phyloP scores from a whole-genome alignment of 1,140 invertebrate species.

The Liolophura sinensis region DNA sequence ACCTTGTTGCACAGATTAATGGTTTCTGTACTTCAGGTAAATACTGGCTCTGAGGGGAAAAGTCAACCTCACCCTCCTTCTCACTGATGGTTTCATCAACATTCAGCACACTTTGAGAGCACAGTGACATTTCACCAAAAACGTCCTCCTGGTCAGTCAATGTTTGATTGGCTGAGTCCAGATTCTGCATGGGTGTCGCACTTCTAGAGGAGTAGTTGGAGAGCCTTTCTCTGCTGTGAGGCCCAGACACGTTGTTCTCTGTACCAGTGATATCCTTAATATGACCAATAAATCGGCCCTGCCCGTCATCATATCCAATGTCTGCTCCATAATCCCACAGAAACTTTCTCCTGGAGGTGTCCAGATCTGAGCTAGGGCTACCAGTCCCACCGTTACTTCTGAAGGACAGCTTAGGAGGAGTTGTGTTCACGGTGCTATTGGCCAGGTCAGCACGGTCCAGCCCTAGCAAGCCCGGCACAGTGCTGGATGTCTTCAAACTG shows the following conservation, averaged over 20 bases:
- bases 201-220: not conserved
- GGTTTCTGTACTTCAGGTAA: slow-evolving; percentile 17
- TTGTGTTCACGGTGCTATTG: too few species aligned
- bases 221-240: slow-evolving; percentile 5
- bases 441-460: not conserved
- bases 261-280: slow-evolving; percentile 32
- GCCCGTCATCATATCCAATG: slow-evolving; percentile 31
- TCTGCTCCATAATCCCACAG: slow-evolving; percentile 46
- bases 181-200: not conserved
- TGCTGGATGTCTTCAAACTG: slow-evolving; percentile 5
- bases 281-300: slow-evolving; percentile 15
- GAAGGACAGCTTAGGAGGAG: too few species aligned
- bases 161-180: not conserved
- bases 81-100: slow-evolving; percentile 18
- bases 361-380: slow-evolving; percentile 24
- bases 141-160: not conserved
- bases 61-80: slow-evolving; percentile 23
- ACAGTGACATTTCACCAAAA: slow-evolving; percentile 15
- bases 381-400: slow-evolving; percentile 11
- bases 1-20: slow-evolving; percentile 38
- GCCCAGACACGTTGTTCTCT: slow-evolving; percentile 21
- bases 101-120: slow-evolving; percentile 14
- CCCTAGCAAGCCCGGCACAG: slow-evolving; percentile 4
- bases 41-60: slow-evolving; percentile 20
- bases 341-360: slow-evolving; percentile 26